These are phyloP conservation scores for Dufourea novaeangliae DNA, from an alignment of 1,140 invertebrate species.

Conservation along the genomic window DNA sequence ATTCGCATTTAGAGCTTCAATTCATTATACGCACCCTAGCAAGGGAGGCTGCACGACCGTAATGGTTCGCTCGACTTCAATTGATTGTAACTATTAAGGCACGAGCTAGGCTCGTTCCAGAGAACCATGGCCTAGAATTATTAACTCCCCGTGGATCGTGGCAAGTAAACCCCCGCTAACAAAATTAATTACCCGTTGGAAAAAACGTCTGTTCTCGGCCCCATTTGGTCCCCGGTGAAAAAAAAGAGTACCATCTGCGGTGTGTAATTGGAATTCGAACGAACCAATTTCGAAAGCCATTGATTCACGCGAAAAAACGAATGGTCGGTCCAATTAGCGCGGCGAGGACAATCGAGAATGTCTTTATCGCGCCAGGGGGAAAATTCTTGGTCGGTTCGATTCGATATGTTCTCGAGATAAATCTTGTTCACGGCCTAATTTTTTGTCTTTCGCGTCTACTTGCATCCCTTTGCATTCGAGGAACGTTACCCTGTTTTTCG, in stretches of 20 bases:
- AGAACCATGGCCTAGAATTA: no score
- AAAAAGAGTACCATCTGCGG: conserved; percentile 42
- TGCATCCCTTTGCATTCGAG: no score
- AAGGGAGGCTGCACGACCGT: no score
- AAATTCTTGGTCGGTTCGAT: neutral
- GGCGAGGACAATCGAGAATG: neutral
- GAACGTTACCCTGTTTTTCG: no score
- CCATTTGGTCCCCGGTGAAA: conserved; percentile 30
- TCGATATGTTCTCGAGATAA: neutral
- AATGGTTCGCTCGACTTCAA: no score
- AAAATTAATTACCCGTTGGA: conserved; percentile 45
- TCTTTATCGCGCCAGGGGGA: neutral
- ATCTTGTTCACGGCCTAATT: neutral
- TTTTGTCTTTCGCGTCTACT: neutral
- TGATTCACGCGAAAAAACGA: neutral
- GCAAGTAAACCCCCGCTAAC: neutral
- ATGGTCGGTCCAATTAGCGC: conserved; percentile 5
- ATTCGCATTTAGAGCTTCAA: no score
- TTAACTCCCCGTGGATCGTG: conserved; percentile 7
- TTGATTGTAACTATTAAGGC: no score
- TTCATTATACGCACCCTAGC: no score
- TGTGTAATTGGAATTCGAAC: conserved; percentile 54
- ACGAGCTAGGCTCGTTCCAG: no score
- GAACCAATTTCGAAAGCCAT: conserved; percentile 52
- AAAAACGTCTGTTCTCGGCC: conserved; percentile 17